These are phyloP conservation scores for Myathropa florea DNA, from an alignment of 2,888 invertebrate genomes.

Conservation along the genomic window DNA sequence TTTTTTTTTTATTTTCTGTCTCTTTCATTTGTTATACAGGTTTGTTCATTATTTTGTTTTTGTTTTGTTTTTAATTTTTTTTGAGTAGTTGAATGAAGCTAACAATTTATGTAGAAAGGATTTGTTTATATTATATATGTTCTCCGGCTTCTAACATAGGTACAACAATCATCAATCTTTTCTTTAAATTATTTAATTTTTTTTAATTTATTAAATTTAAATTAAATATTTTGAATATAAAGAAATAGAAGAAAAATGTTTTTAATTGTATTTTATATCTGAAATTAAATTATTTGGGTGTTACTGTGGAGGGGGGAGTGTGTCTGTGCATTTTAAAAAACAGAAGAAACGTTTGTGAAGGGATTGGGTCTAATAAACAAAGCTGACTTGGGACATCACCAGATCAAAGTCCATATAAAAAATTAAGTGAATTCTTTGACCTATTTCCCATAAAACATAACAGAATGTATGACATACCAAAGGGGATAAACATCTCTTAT, in stretches of 20 bases:
- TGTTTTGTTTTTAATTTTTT: slow-evolving; percentile 11
- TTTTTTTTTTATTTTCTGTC: background rate
- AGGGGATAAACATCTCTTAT: too few species aligned
- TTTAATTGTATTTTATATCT: too few species aligned
- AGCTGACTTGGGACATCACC: too few species aligned
- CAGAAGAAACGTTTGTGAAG: too few species aligned
- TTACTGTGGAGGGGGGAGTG: too few species aligned
- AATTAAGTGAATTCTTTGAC: too few species aligned
- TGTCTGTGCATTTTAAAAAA: too few species aligned
- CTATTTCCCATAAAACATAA: too few species aligned
- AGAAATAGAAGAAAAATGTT: slow-evolving; percentile 14
- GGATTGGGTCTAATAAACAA: too few species aligned
- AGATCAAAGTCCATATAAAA: too few species aligned
- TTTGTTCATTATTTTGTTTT: slow-evolving; percentile 11
- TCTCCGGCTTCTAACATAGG: slow-evolving; percentile 58
- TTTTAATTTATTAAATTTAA: background rate
- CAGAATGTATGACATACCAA: too few species aligned
- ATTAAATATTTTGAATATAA: slow-evolving; percentile 6
- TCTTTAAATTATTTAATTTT: slow-evolving; percentile 11
- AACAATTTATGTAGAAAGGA: slow-evolving; percentile 65
- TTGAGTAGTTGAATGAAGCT: slow-evolving; percentile 67
- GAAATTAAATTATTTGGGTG: too few species aligned
- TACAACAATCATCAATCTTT: slow-evolving; percentile 65
- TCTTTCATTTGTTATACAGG: slow-evolving; percentile 46
- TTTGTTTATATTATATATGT: slow-evolving; percentile 39